Evolutionary conservation across 2,888 invertebrate genomes (phyloP).

Genomic region (Drosophila falleni): DNA sequence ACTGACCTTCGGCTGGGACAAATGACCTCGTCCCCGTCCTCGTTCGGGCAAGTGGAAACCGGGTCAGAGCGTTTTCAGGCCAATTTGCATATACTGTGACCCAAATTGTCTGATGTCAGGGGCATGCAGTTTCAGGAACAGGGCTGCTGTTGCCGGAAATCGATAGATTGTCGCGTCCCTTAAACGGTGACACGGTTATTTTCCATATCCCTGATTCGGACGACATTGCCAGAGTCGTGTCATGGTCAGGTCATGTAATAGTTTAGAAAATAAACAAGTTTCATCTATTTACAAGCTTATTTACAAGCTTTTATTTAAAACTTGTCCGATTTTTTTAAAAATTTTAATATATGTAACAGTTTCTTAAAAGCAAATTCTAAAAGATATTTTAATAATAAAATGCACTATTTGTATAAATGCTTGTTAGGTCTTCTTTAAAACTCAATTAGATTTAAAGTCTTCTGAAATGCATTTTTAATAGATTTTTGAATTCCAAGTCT

Average conservation of each 20-base stretch:
- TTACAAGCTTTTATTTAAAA: not conserved
- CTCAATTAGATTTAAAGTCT: too few relatives aligned
- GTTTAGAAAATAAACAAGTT: not conserved
- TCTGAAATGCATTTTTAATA: too few relatives aligned
- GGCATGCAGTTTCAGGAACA: constrained; percentile 14
- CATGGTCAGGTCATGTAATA: constrained; percentile 33
- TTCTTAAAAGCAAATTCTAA: not conserved
- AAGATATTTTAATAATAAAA: too few relatives aligned
- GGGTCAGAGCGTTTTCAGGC: constrained; percentile 40
- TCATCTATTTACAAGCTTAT: not conserved
- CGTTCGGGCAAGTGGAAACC: constrained; percentile 23
- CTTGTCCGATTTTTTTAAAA: not conserved
- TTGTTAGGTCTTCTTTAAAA: too few relatives aligned
- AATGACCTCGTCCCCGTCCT: constrained; percentile 27
- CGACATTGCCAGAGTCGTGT: constrained; percentile 21
- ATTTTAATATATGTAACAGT: not conserved
- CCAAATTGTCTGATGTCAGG: constrained; percentile 53
- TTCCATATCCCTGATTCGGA: not conserved
- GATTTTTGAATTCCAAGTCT: too few relatives aligned
- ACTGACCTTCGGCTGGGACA: constrained; percentile 40
- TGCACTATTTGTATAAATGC: too few relatives aligned
- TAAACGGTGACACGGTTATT: constrained; percentile 39
- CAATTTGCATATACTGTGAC: constrained; percentile 60
- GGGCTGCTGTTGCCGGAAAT: constrained; percentile 19
- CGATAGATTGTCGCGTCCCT: constrained; percentile 9